A percentile compares a stretch with the other conserved stretches of the same genome.
These are phyloP conservation scores for Stictocephala bisonia DNA, from an alignment of 2,888 invertebrate species.

Conservation along the genomic window DNA sequence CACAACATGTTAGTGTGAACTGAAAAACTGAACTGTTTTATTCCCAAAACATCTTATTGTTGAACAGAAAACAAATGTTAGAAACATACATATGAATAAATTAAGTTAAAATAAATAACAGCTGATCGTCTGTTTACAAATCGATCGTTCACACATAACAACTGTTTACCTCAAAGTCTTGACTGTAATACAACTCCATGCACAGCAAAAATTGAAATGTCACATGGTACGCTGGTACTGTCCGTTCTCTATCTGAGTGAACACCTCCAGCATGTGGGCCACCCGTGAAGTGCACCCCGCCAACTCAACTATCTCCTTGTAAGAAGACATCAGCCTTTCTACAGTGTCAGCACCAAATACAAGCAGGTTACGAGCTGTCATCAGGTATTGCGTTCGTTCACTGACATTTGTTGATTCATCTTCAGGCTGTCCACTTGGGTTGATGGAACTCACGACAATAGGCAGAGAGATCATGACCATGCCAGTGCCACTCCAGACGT, in stretches of 20 bases:
- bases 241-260: conserved; percentile 89
- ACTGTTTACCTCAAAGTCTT: too few relatives aligned
- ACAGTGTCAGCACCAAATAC: conserved; percentile 95
- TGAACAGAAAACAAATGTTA: too few relatives aligned
- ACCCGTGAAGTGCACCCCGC: conserved; percentile 97
- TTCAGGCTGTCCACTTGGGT: background rate
- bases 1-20: too few relatives aligned
- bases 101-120: too few relatives aligned
- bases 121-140: too few relatives aligned
- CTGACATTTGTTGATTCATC: conserved; percentile 73
- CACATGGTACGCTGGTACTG: conserved; percentile 80
- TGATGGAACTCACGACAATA: conserved; percentile 73
- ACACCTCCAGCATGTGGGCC: conserved; percentile 93
- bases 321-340: conserved; percentile 97
- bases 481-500: conserved; percentile 97
- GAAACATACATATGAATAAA: too few relatives aligned
- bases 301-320: conserved; percentile 95
- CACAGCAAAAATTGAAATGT: too few relatives aligned
- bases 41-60: too few relatives aligned
- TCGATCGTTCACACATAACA: too few relatives aligned
- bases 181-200: too few relatives aligned
- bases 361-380: conserved; percentile 93
- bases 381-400: conserved; percentile 94
- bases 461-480: conserved; percentile 95
- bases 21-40: too few relatives aligned